Evolutionary conservation across 2,113 vertebrate species (phyloP).

Genomic region (Gobius niger): DNA sequence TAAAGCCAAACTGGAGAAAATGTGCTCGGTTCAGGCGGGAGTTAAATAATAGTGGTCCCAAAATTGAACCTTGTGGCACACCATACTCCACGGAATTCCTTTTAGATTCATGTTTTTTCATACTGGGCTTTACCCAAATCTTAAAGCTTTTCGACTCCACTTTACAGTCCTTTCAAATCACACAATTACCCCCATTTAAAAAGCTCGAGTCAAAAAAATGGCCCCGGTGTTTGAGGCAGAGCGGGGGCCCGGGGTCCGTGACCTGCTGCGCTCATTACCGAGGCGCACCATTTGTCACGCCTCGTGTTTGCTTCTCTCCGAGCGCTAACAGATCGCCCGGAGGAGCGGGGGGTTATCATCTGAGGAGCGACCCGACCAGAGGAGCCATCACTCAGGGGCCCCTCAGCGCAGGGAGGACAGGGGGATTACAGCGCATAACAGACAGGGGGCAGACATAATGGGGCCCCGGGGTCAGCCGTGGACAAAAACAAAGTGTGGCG

Average conservation of each 20-base stretch:
- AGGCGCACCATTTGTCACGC: background rate
- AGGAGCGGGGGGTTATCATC: constrained; percentile 21
- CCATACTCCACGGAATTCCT: too few species aligned
- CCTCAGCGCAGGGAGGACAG: background rate
- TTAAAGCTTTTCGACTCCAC: too few species aligned
- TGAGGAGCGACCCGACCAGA: background rate
- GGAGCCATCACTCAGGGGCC: background rate
- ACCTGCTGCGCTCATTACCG: background rate
- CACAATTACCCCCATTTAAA: too few species aligned
- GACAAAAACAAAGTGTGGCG: background rate
- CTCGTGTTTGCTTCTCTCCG: background rate
- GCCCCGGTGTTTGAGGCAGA: background rate
- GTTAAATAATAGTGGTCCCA: too few species aligned
- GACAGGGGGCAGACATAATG: constrained; percentile 8
- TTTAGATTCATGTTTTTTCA: too few species aligned
- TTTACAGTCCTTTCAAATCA: too few species aligned
- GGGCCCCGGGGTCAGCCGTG: background rate
- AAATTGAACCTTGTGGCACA: too few species aligned
- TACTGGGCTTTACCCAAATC: too few species aligned
- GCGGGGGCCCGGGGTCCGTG: background rate
- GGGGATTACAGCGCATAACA: constrained; percentile 1
- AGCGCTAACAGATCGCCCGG: background rate
- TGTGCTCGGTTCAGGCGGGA: too few species aligned
- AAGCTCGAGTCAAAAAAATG: too few species aligned
- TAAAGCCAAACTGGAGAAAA: too few species aligned